phyloP scores from a whole-genome alignment of 37 sponge, comb jelly and placozoan genomes.

The Oopsacas minuta region DNA sequence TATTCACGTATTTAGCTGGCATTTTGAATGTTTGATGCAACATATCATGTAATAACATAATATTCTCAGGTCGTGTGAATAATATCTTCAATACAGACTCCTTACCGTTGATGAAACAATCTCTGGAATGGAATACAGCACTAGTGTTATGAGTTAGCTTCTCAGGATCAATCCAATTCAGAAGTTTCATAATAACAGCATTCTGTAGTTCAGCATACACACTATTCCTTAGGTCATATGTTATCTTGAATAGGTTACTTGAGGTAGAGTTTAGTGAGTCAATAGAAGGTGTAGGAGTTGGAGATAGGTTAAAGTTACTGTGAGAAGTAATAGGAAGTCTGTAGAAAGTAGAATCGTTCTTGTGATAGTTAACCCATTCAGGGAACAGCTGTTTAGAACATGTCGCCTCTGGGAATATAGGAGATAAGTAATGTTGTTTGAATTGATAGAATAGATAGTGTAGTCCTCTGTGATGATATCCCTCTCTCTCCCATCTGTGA shows the following conservation, averaged over 20 bases:
- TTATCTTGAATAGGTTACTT: conserved; percentile 1
- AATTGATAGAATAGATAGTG: conserved; percentile 67
- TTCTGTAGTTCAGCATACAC: background rate
- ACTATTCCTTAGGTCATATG: background rate
- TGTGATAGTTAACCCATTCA: conserved; percentile 11
- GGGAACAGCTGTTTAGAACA: conserved; percentile 9
- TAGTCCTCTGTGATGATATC: conserved; percentile 48
- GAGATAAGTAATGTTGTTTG: conserved; percentile 60
- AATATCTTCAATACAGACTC: background rate
- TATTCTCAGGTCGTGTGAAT: conserved; percentile 40
- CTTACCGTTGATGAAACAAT: conserved; percentile 9
- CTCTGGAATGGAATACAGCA: conserved; percentile 3
- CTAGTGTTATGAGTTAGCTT: conserved; percentile 8
- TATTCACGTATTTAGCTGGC: background rate
- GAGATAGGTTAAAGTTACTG: background rate
- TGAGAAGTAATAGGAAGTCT: conserved; percentile 1
- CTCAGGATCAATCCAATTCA: background rate
- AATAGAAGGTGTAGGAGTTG: background rate
- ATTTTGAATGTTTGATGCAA: conserved; percentile 41
- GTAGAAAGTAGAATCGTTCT: conserved; percentile 10
- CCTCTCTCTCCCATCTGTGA: background rate
- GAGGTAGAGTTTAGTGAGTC: background rate
- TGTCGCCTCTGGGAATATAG: conserved; percentile 48
- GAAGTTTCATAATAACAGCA: background rate
- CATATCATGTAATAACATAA: conserved; percentile 58